A percentile compares a stretch with the other conserved stretches of the same genome.
Conservation (phyloP, 1,140 invertebrate genomes). For the Saccostrea glomerata region DNA sequence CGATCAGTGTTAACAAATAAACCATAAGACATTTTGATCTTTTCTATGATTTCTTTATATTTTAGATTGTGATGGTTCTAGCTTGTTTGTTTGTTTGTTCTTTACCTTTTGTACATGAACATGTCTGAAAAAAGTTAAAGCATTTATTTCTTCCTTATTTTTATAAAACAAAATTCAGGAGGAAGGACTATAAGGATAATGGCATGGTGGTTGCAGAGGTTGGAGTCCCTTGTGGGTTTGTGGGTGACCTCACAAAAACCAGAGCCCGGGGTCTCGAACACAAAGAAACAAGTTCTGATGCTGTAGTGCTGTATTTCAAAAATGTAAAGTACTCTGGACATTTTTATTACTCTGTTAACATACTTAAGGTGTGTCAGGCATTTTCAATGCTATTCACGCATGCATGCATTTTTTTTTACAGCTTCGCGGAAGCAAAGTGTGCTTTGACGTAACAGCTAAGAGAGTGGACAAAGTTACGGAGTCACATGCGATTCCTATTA, state of each 20-base stretch:
- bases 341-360: no score
- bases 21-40: no score
- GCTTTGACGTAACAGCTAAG: neutral
- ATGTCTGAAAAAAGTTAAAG: slow-evolving; percentile 65
- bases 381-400: no score
- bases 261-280: neutral
- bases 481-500: slow-evolving; percentile 43
- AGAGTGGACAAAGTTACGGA: neutral
- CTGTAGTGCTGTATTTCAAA: neutral
- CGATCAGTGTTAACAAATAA: no score
- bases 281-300: neutral
- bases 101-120: slow-evolving; percentile 87
- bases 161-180: slow-evolving; percentile 73
- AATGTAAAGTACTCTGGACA: neutral
- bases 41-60: no score
- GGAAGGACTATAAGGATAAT: neutral
- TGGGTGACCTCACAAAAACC: neutral
- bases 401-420: neutral
- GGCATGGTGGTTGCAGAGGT: slow-evolving; percentile 9
- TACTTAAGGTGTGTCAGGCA: no score
- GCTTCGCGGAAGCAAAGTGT: neutral
- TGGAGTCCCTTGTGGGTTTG: neutral
- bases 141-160: no score
- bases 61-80: no score
- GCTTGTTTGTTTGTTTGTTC: no score